Conservation (phyloP, 2,113 vertebrate genomes). For the Microcebus griseorufus region DNA sequence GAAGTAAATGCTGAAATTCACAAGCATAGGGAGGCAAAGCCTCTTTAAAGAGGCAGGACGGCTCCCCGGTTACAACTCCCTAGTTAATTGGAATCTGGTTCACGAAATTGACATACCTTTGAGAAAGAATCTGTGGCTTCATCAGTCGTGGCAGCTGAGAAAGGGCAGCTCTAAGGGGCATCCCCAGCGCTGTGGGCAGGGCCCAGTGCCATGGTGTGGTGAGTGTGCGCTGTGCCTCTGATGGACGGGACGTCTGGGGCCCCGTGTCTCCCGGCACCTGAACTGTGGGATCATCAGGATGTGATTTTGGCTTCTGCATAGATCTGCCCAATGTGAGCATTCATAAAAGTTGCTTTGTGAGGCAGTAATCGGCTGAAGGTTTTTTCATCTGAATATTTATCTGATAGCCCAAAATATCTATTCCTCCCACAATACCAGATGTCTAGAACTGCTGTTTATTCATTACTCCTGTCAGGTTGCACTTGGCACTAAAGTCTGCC, state of each 20-base stretch:
- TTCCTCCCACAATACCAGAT: conserved; percentile 57
- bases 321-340: background rate
- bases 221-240: fast-evolving
- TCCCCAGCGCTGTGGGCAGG: background rate
- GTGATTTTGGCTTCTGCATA: background rate
- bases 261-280: no score
- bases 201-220: no score
- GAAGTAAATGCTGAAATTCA: background rate
- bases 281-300: background rate
- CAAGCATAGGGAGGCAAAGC: background rate
- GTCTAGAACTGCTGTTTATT: conserved; percentile 63
- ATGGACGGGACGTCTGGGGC: background rate
- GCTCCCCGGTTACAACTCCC: background rate
- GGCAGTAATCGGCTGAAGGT: background rate
- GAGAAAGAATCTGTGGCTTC: background rate
- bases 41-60: background rate
- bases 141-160: background rate
- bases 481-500: conserved; percentile 40
- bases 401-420: conserved; percentile 52
- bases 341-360: background rate
- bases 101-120: background rate
- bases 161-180: no score
- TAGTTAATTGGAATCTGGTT: background rate
- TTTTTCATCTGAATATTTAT: conserved; percentile 64
- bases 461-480: conserved; percentile 36